Evolutionary conservation across 2,113 vertebrate genomes (phyloP), one percentile per base, ranked within the genome.

Genomic region (Rana temporaria): DNA sequence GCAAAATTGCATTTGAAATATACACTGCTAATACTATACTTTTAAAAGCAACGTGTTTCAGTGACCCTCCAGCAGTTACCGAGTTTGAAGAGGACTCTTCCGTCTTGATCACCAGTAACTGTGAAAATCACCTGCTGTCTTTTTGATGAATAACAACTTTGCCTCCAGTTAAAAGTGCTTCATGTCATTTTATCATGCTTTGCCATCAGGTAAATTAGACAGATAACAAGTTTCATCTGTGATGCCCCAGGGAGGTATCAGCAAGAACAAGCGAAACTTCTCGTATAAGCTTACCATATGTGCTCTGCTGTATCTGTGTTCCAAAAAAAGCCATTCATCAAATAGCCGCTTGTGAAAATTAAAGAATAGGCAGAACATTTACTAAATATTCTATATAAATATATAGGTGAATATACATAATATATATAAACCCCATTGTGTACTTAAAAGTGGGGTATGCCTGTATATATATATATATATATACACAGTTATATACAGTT

Each of bases 121-220:
- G 53, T 32, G 86, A 74, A n/a, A 48, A 55, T 86, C 82, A 87
- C 74, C 32, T 65, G 78, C 67, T 73, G 72, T 82, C 63, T 78
- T 89, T 42, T 52, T 82, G 80, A 85, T 63, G 73, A 85, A 62
- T 87, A 87, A 77, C 79, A 84, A 71, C 86, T 88, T 89, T 83
- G 85, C 79, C 85, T 84, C 76, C 69, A 85, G 84, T 88, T 88
- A 87, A 89, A 84, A 77, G 85, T 89, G 71, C 70, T 88, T 88
- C 84, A 78, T 89, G 82, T 87, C 83, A 88, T 88, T 83, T 88
- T 89, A 89, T 89, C 88, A 85, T 84, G 73, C 83, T 91, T 91
- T 91, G 88, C 87, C 91, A 93, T 91, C 90, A 88, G 89, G 89
- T 91, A 91, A 94, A 89, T 87, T 84, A 93, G 87, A 89, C 84